phyloP scores from a whole-genome alignment of 2,888 invertebrate species.

The Aphrophora alni region DNA sequence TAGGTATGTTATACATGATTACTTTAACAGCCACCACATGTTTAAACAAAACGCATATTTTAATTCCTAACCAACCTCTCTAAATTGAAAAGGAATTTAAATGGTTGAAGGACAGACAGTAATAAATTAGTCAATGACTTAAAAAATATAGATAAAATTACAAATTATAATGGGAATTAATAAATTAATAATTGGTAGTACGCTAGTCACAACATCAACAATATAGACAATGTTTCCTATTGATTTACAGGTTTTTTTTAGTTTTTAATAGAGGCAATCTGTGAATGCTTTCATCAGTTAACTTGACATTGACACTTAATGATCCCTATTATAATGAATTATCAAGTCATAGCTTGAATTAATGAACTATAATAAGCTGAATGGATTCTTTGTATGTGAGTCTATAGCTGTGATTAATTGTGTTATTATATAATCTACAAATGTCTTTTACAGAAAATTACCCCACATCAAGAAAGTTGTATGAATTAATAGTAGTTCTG shows the following conservation, averaged over 20 bases:
- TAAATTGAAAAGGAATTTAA: too few species aligned
- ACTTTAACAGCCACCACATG: too few species aligned
- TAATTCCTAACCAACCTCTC: too few species aligned
- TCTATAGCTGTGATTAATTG: not conserved
- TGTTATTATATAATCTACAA: not conserved
- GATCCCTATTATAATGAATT: not conserved
- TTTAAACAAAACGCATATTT: too few species aligned
- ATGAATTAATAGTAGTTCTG: too few species aligned
- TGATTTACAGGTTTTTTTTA: not conserved
- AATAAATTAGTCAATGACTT: not conserved
- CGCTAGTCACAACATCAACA: not conserved
- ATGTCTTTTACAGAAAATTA: not conserved
- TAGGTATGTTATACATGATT: too few species aligned
- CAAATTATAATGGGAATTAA: not conserved
- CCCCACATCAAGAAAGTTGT: not conserved
- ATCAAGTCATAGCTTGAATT: not conserved
- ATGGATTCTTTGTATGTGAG: not conserved
- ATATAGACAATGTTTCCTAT: not conserved
- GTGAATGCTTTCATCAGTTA: not conserved
- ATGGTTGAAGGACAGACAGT: too few species aligned
- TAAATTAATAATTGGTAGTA: not conserved
- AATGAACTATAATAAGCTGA: not conserved
- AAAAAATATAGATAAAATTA: not conserved
- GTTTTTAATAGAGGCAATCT: not conserved
- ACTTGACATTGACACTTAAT: not conserved